Conservation (phyloP, 2,888 invertebrate genomes). For the Drosophila paracracens region DNA sequence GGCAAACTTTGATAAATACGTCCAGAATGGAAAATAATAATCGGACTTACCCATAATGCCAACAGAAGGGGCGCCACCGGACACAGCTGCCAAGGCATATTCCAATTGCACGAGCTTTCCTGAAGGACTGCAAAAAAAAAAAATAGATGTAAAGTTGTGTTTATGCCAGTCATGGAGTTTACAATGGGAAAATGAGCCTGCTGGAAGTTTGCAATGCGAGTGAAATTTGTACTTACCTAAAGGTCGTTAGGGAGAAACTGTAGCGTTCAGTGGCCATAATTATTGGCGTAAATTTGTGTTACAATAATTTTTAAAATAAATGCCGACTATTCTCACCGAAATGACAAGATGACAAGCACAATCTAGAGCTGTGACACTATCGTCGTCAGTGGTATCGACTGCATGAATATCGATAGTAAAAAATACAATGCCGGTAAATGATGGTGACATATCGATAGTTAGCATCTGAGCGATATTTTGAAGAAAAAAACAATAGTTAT, state of each 20-base stretch:
- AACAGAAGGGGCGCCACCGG: conserved; percentile 99
- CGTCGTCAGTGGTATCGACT: conserved; percentile 13
- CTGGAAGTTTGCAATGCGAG: no score
- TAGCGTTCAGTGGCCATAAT: conserved; percentile 96
- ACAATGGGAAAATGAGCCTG: not conserved
- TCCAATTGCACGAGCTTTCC: conserved; percentile 99
- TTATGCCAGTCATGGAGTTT: conserved; percentile 76
- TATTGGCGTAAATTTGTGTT: conserved; percentile 35
- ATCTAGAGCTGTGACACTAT: conserved; percentile 46
- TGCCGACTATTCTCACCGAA: conserved; percentile 55
- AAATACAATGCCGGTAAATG: conserved; percentile 1
- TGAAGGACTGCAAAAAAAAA: conserved; percentile 93
- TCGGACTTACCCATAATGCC: conserved; percentile 94
- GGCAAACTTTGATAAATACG: not conserved
- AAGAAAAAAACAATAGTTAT: not conserved
- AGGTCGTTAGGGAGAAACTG: conserved; percentile 96
- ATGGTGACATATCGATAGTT: conserved; percentile 1
- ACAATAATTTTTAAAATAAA: conserved; percentile 53
- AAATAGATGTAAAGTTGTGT: conserved; percentile 24
- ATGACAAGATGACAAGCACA: conserved; percentile 81
- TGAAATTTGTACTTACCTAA: conserved; percentile 85
- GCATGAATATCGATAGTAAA: not conserved
- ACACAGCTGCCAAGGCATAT: conserved; percentile 99
- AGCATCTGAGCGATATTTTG: not conserved
- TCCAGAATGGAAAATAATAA: not conserved